Conservation (phyloP, 2,797 vertebrate genomes). For the Tadarida brasiliensis region DNA sequence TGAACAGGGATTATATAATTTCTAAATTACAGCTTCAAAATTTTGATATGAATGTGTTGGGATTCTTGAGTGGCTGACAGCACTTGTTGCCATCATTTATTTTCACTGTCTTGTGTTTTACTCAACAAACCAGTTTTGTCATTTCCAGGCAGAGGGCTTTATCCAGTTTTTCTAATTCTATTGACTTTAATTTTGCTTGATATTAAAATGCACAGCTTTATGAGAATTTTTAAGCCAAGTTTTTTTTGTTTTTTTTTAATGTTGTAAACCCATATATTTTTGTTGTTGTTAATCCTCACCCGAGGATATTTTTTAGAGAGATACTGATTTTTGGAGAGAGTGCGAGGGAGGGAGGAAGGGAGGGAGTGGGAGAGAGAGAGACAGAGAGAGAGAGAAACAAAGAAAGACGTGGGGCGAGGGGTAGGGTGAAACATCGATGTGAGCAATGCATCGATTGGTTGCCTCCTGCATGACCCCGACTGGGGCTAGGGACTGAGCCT, state of each 20-base stretch:
- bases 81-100: background rate
- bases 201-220: background rate
- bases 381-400: too few species aligned
- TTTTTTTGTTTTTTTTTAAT: too few species aligned
- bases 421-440: too few species aligned
- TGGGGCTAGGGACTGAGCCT: too few species aligned
- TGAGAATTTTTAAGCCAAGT: background rate
- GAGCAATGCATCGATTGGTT: too few species aligned
- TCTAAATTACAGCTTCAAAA: background rate
- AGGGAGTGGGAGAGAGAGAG: too few species aligned
- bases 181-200: background rate
- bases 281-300: too few species aligned
- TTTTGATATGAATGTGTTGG: background rate
- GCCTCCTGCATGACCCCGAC: too few species aligned
- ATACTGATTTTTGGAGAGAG: too few species aligned
- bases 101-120: background rate
- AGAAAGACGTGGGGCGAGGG: too few species aligned
- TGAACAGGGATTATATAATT: background rate
- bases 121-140: background rate
- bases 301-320: too few species aligned
- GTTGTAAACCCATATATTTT: background rate
- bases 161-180: background rate
- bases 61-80: background rate
- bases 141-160: background rate
- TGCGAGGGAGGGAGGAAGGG: too few species aligned